Conservation (phyloP, 1,140 invertebrate genomes). For the Glossosoma conforme region DNA sequence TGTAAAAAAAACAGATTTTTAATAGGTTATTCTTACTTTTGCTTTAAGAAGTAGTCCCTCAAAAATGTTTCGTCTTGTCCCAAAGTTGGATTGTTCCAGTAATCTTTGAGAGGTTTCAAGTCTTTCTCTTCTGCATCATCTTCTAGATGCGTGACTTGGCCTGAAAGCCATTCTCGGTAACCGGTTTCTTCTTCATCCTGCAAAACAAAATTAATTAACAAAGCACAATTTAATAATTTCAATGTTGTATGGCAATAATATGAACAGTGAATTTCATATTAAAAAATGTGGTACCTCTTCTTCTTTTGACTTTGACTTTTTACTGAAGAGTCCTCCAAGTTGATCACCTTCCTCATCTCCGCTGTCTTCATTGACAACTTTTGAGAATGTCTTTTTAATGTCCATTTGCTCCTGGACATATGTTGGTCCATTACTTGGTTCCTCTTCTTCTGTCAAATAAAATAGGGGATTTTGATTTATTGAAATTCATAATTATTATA, state of each 20-base stretch:
- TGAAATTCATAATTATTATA: no score
- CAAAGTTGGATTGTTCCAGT: constrained; percentile 79
- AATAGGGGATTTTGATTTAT: no score
- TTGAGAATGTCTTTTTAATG: constrained; percentile 63
- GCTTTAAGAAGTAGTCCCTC: constrained; percentile 88
- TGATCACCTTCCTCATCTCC: constrained; percentile 50
- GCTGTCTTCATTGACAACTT: constrained; percentile 44
- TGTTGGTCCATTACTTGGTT: constrained; percentile 37
- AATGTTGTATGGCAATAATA: constrained; percentile 4
- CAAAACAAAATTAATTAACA: constrained; percentile 19
- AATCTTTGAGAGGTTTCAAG: constrained; percentile 71
- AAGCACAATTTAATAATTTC: constrained; percentile 13
- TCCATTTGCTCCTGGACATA: constrained; percentile 68
- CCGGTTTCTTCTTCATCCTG: constrained; percentile 56
- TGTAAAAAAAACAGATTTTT: neutral
- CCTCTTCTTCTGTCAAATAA: no score
- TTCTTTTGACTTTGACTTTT: constrained; percentile 56
- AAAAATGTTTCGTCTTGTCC: constrained; percentile 84
- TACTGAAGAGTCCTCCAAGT: constrained; percentile 55
- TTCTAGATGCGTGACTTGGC: constrained; percentile 62
- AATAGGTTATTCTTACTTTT: constrained; percentile 53
- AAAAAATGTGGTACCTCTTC: constrained; percentile 51
- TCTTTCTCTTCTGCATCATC: constrained; percentile 58
- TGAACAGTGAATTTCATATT: neutral
- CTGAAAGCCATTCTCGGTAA: constrained; percentile 78